Percentiles rank a stretch among this genome's conserved stretches.
Conservation (phyloP, 1,140 invertebrate species). For the Dufourea novaeangliae region DNA sequence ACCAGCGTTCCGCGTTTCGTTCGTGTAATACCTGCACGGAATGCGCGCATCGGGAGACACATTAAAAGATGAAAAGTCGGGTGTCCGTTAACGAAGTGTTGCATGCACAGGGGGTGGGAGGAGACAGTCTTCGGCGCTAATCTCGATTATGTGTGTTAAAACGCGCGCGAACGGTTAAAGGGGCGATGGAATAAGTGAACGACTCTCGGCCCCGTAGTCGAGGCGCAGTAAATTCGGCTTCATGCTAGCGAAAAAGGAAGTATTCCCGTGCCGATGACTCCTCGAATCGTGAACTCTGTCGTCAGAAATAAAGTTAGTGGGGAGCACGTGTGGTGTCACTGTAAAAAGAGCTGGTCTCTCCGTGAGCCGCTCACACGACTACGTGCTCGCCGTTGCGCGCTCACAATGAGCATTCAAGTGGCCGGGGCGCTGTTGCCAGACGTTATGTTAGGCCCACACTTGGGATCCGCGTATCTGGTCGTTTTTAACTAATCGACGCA, state of each 20-base stretch:
- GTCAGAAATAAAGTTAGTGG: constrained; percentile 61
- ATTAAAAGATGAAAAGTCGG: constrained; percentile 10
- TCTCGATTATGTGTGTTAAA: constrained; percentile 44
- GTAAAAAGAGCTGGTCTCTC: constrained; percentile 51
- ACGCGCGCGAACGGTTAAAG: constrained; percentile 13
- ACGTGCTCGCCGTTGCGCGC: constrained; percentile 13
- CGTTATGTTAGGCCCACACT: constrained; percentile 33
- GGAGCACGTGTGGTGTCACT: constrained; percentile 50
- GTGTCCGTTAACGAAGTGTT: not conserved
- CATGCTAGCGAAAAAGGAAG: constrained; percentile 40
- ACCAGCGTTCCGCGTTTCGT: not conserved
- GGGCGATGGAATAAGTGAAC: constrained; percentile 21
- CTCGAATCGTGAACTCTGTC: constrained; percentile 52
- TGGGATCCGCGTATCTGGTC: not conserved
- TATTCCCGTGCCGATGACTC: constrained; percentile 53
- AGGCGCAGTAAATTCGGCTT: constrained; percentile 49
- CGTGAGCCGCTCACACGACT: constrained; percentile 29
- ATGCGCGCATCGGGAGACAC: not conserved
- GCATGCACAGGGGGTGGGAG: not conserved
- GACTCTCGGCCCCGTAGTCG: constrained; percentile 29
- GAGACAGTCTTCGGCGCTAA: constrained; percentile 16
- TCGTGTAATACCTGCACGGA: not conserved
- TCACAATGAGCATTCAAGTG: constrained; percentile 47
- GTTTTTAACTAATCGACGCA: constrained; percentile 34
- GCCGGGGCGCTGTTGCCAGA: constrained; percentile 48